Evolutionary conservation across 2,113 vertebrate genomes (phyloP), one percentile per base, ranked within the genome.

Genomic region (Oryzias melastigma): DNA sequence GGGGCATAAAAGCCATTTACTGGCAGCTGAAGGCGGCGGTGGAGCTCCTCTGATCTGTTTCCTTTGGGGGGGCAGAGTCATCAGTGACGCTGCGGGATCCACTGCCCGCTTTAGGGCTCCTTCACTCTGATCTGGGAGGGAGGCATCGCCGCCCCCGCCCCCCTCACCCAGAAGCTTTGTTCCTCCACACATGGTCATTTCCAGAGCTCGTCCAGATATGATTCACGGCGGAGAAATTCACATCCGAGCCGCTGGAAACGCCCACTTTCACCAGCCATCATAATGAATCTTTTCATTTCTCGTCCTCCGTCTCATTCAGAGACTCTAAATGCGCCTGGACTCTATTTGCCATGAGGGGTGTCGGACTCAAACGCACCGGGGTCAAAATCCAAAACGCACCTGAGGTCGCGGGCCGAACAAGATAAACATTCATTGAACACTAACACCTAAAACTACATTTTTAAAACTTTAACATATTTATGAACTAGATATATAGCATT

Each of bases 1-100:
- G 29, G 64, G 42, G 60, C 52, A 80, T 77, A 63, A 81, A 84
- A 83, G 73, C 65, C 73, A 66, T 83, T 86, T 82, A 78, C 75
- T 80, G 80, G 73, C 62, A 54, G 68, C 75, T 71, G 70, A 52
- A 75, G 80, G 78, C 69, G 74, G 69, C 62, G 27, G 53, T n/a
- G 55, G 20, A 59, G 76, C 75, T 41, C 57, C 43, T 24, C 10
- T 5, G 12, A 18, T 18, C 51, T 54, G 56, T 75, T 72, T 58
- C 56, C 58, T 82, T 73, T 81, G 80, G 78, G 22, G 22, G 62
- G 80, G 29, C 42, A 15, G 59, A 73, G 46, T 20, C 51, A 41
- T 77, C 75, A 68, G 40, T 15, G 62, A 65, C 53, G 63, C 51
- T 44, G 69, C 4, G 17, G 41, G 70, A 40, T 62, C 52, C 73